These are phyloP conservation scores for Siniperca chuatsi DNA, from an alignment of 2,113 vertebrate genomes.

Conservation along the genomic window DNA sequence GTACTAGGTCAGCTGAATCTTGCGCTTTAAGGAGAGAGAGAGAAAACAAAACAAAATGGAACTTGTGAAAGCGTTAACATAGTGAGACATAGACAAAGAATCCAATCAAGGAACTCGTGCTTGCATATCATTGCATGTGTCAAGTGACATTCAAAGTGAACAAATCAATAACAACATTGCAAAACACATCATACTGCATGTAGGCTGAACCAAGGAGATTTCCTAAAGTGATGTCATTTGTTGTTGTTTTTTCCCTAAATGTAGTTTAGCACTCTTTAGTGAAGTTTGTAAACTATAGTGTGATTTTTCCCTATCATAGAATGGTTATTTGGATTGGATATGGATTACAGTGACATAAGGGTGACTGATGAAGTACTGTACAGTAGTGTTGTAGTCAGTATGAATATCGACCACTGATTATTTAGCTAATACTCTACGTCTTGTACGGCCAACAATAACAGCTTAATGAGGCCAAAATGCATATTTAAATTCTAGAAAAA, in stretches of 20 bases:
- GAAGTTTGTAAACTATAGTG: not conserved
- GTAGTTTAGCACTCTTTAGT: not conserved
- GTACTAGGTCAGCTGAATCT: constrained; percentile 97
- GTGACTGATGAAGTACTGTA: not conserved
- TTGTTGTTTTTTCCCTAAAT: not conserved
- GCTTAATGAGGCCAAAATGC: no score
- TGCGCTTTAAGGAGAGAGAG: constrained; percentile 89
- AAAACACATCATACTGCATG: constrained; percentile 93
- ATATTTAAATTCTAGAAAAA: not conserved
- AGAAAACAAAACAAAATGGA: constrained; percentile 90
- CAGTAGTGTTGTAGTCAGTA: not conserved
- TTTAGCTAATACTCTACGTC: not conserved
- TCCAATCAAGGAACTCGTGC: constrained; percentile 84
- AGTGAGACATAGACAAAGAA: constrained; percentile 78
- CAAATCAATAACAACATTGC: constrained; percentile 82
- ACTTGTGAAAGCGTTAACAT: constrained; percentile 95
- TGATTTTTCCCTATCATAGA: not conserved
- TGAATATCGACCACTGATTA: not conserved
- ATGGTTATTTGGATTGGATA: not conserved
- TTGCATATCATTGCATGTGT: constrained; percentile 85
- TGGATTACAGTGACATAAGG: not conserved
- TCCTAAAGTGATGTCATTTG: not conserved
- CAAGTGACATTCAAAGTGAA: constrained; percentile 88
- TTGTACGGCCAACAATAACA: not conserved
- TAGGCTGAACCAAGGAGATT: constrained; percentile 88